phyloP scores from a whole-genome alignment of 2,888 invertebrate species.

The Listrodromus nycthemerus region DNA sequence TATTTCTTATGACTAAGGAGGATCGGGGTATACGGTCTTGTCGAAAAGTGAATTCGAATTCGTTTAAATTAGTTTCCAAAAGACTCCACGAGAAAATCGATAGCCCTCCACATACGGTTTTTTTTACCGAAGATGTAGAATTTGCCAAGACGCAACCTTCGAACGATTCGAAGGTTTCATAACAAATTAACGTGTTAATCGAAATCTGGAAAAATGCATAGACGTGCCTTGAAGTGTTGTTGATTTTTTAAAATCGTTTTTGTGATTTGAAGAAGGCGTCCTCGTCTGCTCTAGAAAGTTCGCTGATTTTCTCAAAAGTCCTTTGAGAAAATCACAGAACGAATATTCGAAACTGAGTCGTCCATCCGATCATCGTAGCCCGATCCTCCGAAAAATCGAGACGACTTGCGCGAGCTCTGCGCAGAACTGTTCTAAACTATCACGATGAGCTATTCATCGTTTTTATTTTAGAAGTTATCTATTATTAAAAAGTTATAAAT shows the following conservation, averaged over 20 bases:
- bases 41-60: neutral
- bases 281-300: no score
- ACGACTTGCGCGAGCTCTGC: neutral
- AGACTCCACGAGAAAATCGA: neutral
- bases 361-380: neutral
- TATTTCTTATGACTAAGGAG: neutral
- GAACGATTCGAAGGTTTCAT: neutral
- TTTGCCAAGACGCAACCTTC: no score
- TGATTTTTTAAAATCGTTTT: no score
- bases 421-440: neutral
- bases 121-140: no score
- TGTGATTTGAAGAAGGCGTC: no score
- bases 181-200: no score
- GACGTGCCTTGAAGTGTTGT: no score
- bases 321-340: neutral
- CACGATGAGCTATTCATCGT: neutral
- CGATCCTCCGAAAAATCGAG: neutral
- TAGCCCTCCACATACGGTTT: neutral
- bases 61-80: neutral
- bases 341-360: neutral
- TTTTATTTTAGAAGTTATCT: constrained; percentile 15
- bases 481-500: constrained; percentile 58
- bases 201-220: no score
- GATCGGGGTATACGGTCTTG: neutral
- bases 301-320: no score